A percentile compares a stretch with the other conserved stretches of the same genome.
These are phyloP conservation scores for Hoplodrina blanda DNA, from an alignment of 2,888 invertebrate species.

Conservation along the genomic window DNA sequence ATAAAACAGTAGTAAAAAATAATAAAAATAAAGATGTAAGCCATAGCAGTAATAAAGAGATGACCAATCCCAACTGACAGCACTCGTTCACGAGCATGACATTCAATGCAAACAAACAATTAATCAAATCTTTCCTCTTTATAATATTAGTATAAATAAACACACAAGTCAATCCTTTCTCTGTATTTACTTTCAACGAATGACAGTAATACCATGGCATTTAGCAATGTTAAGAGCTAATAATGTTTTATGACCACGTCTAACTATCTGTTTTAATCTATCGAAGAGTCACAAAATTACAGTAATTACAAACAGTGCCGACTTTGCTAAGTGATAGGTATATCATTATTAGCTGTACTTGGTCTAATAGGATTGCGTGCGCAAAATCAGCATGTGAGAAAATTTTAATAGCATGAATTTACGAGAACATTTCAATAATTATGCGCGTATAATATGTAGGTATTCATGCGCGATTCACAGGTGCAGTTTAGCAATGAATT, in stretches of 20 bases:
- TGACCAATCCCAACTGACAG: no score
- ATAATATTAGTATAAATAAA: no score
- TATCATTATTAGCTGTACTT: slow-evolving; percentile 15
- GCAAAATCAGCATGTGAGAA: slow-evolving; percentile 44
- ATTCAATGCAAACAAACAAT: no score
- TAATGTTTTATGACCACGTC: background rate
- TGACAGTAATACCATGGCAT: background rate
- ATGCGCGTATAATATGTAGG: background rate
- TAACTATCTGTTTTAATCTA: background rate
- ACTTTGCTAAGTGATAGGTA: slow-evolving; percentile 6
- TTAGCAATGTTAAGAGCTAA: background rate
- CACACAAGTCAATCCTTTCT: background rate
- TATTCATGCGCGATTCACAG: slow-evolving; percentile 22
- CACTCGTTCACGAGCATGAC: no score
- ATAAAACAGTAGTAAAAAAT: no score
- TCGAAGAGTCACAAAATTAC: slow-evolving; percentile 30
- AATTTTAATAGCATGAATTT: slow-evolving; percentile 40
- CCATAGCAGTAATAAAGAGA: no score
- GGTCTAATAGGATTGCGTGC: slow-evolving; percentile 42
- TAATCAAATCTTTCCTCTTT: no score
- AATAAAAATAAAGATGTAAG: no score
- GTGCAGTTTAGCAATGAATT: slow-evolving; percentile 13
- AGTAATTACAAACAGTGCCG: slow-evolving; percentile 24
- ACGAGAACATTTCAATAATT: slow-evolving; percentile 32
- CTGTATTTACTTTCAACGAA: no score